Evolutionary conservation across 2,113 vertebrate genomes (phyloP), one percentile per base, ranked within the genome.

Genomic region (Caranx melampygus): DNA sequence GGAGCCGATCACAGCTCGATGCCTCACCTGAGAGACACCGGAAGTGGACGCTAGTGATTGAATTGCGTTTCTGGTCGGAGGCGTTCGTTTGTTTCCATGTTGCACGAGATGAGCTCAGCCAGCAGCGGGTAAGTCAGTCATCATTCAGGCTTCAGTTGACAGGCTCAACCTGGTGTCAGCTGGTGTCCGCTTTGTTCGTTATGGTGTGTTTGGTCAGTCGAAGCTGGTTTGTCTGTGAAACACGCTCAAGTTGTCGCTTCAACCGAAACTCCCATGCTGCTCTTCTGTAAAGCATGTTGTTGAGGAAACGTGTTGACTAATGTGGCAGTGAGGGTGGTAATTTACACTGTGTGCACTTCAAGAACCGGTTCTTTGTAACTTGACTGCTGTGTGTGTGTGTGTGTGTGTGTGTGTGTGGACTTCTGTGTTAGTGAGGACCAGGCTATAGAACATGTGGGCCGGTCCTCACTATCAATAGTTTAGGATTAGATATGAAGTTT

Each of bases 281-380:
- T 49, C 0, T 15, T n/a, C 33, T n/a, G 10, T 1, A 4, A 34
- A 26, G 45, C 33, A 1, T 20, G 54, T 9, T 52, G 52, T 51
- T 49, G 59, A 55, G 37, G 20, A 37, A 54, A 35, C 45, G 47
- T n/a, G 42, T 16, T 6, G 47, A 5, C 34, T 21, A 9, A 59
- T 6, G 34, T 61, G 67, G 15, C 33, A 12, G 16, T 11, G 52
- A 72, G 9, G 57, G 31, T 16, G 15, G 34, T 14, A 2, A 51
- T 51, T 73, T 15, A 54, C 2, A 34, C 33, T 42, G 14, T 33
- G 51, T 31, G 3, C 12, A 21, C 13, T 2, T 8, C 16, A 51
- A 26, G 44, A 82, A 85, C 82, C 58, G 79, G 86, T 79, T 79
- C 71, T n/a, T n/a, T 55, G 44, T 49, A 49, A 18, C 2, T 18